Evolutionary conservation across 1,140 invertebrate species (phyloP), one percentile per base, ranked within the genome.

Genomic region (Anadara kagoshimensis): DNA sequence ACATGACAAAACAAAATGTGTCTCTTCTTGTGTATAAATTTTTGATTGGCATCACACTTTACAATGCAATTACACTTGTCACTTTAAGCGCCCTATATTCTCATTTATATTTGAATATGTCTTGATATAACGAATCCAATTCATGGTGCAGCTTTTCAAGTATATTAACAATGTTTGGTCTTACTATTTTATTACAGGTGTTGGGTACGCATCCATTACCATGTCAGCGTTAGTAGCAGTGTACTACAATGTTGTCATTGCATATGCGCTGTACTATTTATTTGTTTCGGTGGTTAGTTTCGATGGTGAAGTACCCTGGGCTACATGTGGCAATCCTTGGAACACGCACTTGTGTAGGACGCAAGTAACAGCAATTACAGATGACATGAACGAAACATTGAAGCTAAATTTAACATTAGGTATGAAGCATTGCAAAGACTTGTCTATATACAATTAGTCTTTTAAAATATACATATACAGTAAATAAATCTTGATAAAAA

Each of bases 151-250:
- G n/a, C n/a, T n/a, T 7, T 36, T 36, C 29, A 36, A 36, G 29
- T 36, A 36, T 36, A 36, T 36, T 3, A 18, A 49, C 47, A 1
- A 1, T 2, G 14, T 49, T 49, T n/a, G 11, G 14, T 20, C 20
- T 45, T 45, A 44, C 43, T n/a, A n/a, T n/a, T 75, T 14, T 51
- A 49, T 90, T 89, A 47, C 80, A 95, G 94, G 95, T 18, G 92
- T 94, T 22, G 95, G 94, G 0, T 93, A 93, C 88, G 94, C 93
- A 0, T 94, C 95, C 88, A 91, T 94, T 63, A 65, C 85, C 5
- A 77, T 89, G 24, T 87, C 87, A n/a, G 75, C 82, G 5, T 83
- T 89, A 22, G 87, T 90, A 24, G 78, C 83, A n/a, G 83, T 90
- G 18, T 90, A 90, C 78, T 90, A 89, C 78, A 90, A 89, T 73